Percentiles rank a stretch among this genome's conserved stretches.
These are phyloP conservation scores for Pterocles burchelli DNA, from an alignment of 2,113 vertebrate genomes.

Conservation along the genomic window DNA sequence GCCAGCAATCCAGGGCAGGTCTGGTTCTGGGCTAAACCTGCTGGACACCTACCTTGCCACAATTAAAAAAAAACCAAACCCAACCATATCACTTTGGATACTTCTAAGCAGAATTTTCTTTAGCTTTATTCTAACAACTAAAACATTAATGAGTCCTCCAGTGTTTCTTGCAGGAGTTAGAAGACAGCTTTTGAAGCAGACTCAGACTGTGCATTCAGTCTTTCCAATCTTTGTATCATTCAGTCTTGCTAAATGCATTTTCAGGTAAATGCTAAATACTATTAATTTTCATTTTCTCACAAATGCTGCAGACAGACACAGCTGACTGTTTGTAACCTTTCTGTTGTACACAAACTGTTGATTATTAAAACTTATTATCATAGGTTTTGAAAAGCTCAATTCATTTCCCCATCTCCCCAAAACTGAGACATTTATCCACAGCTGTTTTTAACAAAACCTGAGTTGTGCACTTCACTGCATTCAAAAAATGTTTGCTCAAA, in stretches of 20 bases:
- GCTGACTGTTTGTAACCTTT: not conserved
- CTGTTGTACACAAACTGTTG: not conserved
- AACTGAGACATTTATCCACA: not conserved
- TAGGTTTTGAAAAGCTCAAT: not conserved
- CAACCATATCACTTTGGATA: not conserved
- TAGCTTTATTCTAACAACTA: not conserved
- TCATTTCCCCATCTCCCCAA: not conserved
- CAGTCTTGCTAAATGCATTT: not conserved
- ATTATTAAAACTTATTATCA: not conserved
- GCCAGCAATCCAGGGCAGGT: not conserved
- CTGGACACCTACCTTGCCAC: not conserved
- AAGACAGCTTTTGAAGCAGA: not conserved
- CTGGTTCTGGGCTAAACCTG: not conserved
- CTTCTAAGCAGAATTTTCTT: not conserved
- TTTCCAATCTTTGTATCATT: not conserved
- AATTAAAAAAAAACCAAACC: not conserved
- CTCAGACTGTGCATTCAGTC: not conserved
- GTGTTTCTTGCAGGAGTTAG: not conserved
- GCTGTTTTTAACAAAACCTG: constrained; percentile 12
- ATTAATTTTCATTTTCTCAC: not conserved
- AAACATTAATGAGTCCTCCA: not conserved
- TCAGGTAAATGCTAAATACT: not conserved
- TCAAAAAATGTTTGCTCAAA: not conserved
- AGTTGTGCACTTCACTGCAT: constrained; percentile 10
- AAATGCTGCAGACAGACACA: not conserved